Evolutionary conservation across 2,888 invertebrate genomes (phyloP).

Genomic region (Germaria angustata): DNA sequence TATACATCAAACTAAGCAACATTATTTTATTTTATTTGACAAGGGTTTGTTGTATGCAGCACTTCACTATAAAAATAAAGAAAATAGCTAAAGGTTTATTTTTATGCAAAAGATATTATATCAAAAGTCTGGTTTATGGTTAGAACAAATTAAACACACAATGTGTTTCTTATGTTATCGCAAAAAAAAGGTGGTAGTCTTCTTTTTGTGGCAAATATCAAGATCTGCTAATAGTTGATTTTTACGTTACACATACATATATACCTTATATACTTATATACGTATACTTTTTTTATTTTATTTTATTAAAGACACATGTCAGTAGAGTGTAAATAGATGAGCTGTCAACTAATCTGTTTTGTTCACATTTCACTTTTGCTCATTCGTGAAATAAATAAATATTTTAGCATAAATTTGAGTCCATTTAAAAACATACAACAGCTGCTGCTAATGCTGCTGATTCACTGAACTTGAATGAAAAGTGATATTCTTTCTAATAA

Average conservation of each 20-base stretch:
- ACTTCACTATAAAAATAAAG: background rate
- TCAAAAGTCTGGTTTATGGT: conserved; percentile 38
- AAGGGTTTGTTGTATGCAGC: conserved; percentile 43
- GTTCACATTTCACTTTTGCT: conserved; percentile 52
- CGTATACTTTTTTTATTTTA: too few species aligned
- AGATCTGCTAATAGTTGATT: conserved; percentile 27
- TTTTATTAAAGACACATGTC: conserved; percentile 61
- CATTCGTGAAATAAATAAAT: conserved; percentile 25
- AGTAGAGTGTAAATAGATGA: conserved; percentile 66
- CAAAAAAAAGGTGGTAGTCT: conserved; percentile 42
- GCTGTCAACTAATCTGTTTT: conserved; percentile 67
- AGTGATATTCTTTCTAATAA: background rate
- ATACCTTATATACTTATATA: too few species aligned
- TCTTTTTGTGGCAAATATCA: conserved; percentile 27
- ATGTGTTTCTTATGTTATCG: conserved; percentile 21
- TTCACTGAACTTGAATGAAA: conserved; percentile 32
- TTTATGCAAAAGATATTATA: conserved; percentile 4
- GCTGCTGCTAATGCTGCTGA: conserved; percentile 42
- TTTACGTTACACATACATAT: too few species aligned
- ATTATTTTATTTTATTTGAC: conserved; percentile 60
- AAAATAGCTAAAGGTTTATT: conserved; percentile 50
- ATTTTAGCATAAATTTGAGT: conserved; percentile 54
- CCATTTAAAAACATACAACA: conserved; percentile 9
- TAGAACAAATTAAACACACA: conserved; percentile 51
- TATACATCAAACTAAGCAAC: conserved; percentile 64